Percentiles rank a stretch among this genome's conserved stretches.
These are phyloP conservation scores for Drosophila nannoptera DNA, from an alignment of 1,140 invertebrate genomes.

Conservation along the genomic window DNA sequence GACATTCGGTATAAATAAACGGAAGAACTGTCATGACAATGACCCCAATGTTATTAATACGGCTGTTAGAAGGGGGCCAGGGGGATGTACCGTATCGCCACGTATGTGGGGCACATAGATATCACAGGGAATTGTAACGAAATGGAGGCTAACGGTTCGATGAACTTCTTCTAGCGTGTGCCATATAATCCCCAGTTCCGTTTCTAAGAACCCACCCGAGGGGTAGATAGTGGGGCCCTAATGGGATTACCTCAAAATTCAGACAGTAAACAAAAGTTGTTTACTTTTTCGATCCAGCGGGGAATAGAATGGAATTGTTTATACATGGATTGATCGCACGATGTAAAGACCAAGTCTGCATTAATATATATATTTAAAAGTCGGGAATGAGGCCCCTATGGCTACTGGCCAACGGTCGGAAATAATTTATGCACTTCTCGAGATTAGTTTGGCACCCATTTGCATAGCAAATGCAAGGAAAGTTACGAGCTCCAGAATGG, in stretches of 20 bases:
- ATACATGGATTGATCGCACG: too few relatives aligned
- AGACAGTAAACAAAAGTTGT: constrained; percentile 4
- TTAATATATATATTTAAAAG: too few relatives aligned
- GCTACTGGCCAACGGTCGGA: neutral
- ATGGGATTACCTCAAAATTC: neutral
- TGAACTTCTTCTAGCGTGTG: constrained; percentile 69
- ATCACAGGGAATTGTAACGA: constrained; percentile 21
- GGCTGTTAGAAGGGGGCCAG: constrained; percentile 43
- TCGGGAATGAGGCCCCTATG: neutral
- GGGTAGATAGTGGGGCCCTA: constrained; percentile 34
- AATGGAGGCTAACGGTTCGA: constrained; percentile 59
- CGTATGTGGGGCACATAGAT: constrained; percentile 57
- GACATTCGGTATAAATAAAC: constrained; percentile 60
- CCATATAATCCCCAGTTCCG: constrained; percentile 35
- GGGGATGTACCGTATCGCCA: constrained; percentile 29
- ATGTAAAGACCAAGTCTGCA: too few relatives aligned
- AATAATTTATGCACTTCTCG: neutral
- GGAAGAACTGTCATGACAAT: constrained; percentile 65
- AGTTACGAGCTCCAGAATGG: constrained; percentile 9
- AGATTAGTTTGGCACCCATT: constrained; percentile 10
- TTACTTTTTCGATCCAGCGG: too few relatives aligned
- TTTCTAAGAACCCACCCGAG: constrained; percentile 44
- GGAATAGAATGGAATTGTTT: too few relatives aligned
- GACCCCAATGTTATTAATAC: constrained; percentile 76
- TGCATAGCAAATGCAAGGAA: constrained; percentile 36